Evolutionary conservation across 1,140 invertebrate genomes (phyloP).

Genomic region (Ips nitidus): DNA sequence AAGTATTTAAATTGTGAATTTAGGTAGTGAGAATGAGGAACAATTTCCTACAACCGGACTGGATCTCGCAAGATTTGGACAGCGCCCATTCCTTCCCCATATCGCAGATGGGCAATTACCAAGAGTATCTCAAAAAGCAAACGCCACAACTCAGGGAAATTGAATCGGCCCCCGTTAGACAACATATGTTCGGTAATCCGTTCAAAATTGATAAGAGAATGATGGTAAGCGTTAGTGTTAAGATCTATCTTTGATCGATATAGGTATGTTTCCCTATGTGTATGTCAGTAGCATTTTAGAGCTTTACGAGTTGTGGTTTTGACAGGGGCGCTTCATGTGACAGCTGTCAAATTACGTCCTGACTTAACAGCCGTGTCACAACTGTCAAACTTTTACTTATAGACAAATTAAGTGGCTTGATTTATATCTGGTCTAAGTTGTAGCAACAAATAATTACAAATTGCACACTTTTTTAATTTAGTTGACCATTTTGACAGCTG

Average conservation of each 20-base stretch:
- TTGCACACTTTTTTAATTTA: no score
- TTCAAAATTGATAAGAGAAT: conserved; percentile 96
- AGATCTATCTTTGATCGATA: background rate
- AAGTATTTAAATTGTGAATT: background rate
- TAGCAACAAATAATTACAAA: no score
- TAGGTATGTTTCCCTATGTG: no score
- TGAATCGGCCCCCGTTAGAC: conserved; percentile 91
- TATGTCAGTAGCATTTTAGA: no score
- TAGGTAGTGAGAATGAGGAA: conserved; percentile 79
- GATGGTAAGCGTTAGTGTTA: conserved; percentile 61
- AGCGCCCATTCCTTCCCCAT: conserved; percentile 92
- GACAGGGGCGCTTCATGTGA: no score
- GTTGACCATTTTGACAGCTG: no score
- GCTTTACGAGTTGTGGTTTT: no score
- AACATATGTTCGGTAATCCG: conserved; percentile 99
- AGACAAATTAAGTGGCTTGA: no score
- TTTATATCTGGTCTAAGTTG: no score
- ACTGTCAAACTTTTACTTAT: no score
- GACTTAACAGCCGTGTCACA: no score
- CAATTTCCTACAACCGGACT: conserved; percentile 84
- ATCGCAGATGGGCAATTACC: conserved; percentile 98
- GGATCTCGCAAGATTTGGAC: conserved; percentile 82
- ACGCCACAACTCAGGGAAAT: conserved; percentile 91
- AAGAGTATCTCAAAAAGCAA: conserved; percentile 94
- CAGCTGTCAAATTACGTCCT: no score